Base-by-base conservation (phyloP, 1,140 invertebrate genomes). In the Leptoteleia sp. region DNA sequence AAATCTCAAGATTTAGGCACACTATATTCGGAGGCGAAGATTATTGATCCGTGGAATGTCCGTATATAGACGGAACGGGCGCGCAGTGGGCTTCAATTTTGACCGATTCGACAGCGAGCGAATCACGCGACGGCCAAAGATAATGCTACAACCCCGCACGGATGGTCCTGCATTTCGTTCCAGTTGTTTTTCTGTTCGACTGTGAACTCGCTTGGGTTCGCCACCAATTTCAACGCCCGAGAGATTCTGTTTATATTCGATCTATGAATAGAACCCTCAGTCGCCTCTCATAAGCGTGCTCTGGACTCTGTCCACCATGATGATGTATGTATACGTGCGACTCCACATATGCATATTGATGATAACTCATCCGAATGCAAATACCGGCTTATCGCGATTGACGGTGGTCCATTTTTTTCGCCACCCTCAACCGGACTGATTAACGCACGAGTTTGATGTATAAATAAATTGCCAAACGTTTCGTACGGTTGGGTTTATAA, bases 201-300 rank as follows among this genome's bases (percentile, higher is more conserved):
- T 65, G 54, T 37, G 54, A 76, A 70, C 35, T 64, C 64, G 27
- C 12, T 55, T 11, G 50, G 7, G 16, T 50, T 64, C 37, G 27
- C 48, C 16, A 61, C 48, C 40, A 61, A 72, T 62, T 62, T 68
- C 45, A 62, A 45, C 54, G 55, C 61, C 57, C 12, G 57, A 55
- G 38, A 42, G 33, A 47, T 35, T 65, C 65, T 79, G 76, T 79
- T 78, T 78, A 72, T 59, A 62, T 72, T 72, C 47, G 43, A 47
- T 76, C 76, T 81, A 81, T 76, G 71, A 79, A 81, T 81, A 81
- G 80, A 76, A 72, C 43, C 47, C 65, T 76, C 62, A 43, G 35
- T 50, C 33, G 27, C 25, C 31, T 59, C 47, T 81, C 70, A 72
- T 68, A 72, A 68, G 31, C 45, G 48, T 54, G 54, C 22, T 72